Evolutionary conservation across 2,888 invertebrate genomes (phyloP).

Genomic region (Melanchra persicariae): DNA sequence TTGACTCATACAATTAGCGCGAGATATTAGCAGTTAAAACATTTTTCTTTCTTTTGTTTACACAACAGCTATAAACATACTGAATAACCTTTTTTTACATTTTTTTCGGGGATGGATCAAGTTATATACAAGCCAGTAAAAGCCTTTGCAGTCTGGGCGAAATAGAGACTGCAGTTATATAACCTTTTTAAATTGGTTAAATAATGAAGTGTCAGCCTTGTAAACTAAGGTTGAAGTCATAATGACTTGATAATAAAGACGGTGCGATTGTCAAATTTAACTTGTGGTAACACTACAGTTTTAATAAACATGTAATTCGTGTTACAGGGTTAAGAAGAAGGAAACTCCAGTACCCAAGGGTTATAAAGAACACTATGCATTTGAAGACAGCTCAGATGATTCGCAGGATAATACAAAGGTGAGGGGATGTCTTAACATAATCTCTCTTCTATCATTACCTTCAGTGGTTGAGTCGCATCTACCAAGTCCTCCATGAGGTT

Average conservation of each 20-base stretch:
- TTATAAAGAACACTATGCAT: constrained; percentile 89
- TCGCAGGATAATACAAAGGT: constrained; percentile 85
- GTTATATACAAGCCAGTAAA: neutral
- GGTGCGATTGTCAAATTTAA: neutral
- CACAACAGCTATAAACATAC: constrained; percentile 17
- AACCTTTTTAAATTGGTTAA: constrained; percentile 1
- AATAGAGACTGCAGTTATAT: neutral
- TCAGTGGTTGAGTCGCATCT: too few species aligned
- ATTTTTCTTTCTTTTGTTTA: constrained; percentile 11
- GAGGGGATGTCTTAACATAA: neutral
- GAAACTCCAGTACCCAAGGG: constrained; percentile 88
- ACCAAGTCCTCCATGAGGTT: too few species aligned
- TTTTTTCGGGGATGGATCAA: constrained; percentile 1
- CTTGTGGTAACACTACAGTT: neutral
- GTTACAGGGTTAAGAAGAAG: constrained; percentile 91
- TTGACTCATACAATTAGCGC: constrained; percentile 49
- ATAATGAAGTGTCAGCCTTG: neutral
- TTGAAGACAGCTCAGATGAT: constrained; percentile 89
- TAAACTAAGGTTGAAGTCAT: neutral
- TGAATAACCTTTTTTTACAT: neutral
- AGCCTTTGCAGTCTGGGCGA: neutral
- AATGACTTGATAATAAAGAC: neutral
- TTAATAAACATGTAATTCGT: constrained; percentile 43
- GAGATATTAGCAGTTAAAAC: constrained; percentile 34
- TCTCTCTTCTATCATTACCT: neutral